A percentile compares a stretch with the other conserved stretches of the same genome.
Evolutionary conservation across 2,113 vertebrate genomes (phyloP).

Genomic region (Solea solea): DNA sequence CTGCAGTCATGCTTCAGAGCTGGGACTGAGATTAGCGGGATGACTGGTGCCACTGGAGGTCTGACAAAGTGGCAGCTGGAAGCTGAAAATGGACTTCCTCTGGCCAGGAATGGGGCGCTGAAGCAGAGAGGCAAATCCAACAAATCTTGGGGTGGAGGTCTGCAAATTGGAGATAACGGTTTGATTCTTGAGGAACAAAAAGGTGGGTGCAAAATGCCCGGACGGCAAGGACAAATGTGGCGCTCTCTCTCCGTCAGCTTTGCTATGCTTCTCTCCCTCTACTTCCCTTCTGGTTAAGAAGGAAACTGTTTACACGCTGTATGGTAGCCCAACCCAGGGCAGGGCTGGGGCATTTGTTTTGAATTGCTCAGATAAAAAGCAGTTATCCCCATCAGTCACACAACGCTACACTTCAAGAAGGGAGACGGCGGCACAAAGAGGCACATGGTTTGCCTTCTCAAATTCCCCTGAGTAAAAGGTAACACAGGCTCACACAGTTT

Average conservation of each 20-base stretch:
- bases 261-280: conserved; percentile 40
- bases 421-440: conserved; percentile 45
- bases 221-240: conserved; percentile 39
- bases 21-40: conserved; percentile 42
- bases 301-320: conserved; percentile 52
- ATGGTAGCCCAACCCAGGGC: conserved; percentile 59
- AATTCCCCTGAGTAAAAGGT: conserved; percentile 48
- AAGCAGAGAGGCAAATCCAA: conserved; percentile 51
- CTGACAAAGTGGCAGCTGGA: conserved; percentile 41
- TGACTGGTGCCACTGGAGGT: conserved; percentile 43
- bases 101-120: conserved; percentile 29
- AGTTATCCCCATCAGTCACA: conserved; percentile 62
- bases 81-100: conserved; percentile 34
- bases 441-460: conserved; percentile 67
- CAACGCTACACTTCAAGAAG: conserved; percentile 29
- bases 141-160: conserved; percentile 60
- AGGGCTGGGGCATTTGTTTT: conserved; percentile 76
- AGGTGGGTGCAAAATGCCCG: conserved; percentile 26
- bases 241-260: conserved; percentile 26
- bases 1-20: conserved; percentile 56
- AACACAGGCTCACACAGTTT: conserved; percentile 47
- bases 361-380: conserved; percentile 78
- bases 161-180: conserved; percentile 61
- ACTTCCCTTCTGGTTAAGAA: conserved; percentile 52
- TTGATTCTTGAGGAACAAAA: conserved; percentile 38